These are phyloP conservation scores for Crotophaga sulcirostris DNA, from an alignment of 2,113 vertebrate species.

Conservation along the genomic window DNA sequence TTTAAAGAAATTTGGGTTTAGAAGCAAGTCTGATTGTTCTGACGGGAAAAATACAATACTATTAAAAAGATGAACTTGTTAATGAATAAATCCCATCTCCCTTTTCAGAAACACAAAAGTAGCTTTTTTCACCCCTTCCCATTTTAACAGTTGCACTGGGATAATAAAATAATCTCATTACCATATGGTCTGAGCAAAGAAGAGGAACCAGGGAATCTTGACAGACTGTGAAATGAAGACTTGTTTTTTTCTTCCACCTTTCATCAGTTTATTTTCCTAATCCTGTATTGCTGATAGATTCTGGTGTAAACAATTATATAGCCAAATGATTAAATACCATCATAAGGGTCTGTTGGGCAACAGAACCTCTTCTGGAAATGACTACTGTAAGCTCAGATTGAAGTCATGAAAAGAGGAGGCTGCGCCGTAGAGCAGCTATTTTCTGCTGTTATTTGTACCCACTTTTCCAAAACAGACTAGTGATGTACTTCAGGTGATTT, in stretches of 20 bases:
- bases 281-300: neutral
- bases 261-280: constrained; percentile 8
- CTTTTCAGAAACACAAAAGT: neutral
- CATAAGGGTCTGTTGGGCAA: neutral
- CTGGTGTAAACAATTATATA: neutral
- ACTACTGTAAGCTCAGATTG: neutral
- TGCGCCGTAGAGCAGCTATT: neutral
- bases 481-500: rapidly evolving
- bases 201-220: neutral
- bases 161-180: constrained; percentile 36
- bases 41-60: neutral
- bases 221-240: neutral
- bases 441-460: neutral
- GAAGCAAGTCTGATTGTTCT: neutral
- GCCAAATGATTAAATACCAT: neutral
- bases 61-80: constrained; percentile 29
- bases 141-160: constrained; percentile 7
- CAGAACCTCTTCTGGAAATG: neutral
- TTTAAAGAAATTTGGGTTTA: neutral
- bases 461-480: neutral
- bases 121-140: neutral
- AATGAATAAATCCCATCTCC: neutral
- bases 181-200: constrained; percentile 4
- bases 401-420: neutral
- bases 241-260: neutral